Conservation (phyloP, 2,888 invertebrate species). For the Epinotia bilunana region DNA sequence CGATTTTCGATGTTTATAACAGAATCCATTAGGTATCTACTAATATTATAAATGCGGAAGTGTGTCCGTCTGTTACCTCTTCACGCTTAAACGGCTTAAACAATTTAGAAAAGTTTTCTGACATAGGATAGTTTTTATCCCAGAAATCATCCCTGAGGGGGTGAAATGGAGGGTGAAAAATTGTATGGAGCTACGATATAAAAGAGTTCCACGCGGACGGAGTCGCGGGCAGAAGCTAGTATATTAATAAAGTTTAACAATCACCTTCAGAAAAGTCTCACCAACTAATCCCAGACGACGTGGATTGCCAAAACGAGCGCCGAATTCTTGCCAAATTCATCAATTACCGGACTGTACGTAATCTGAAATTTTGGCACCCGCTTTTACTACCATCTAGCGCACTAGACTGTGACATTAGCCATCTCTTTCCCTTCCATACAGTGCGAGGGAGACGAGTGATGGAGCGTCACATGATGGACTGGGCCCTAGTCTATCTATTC, state of each 20-base stretch:
- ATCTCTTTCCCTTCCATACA: background rate
- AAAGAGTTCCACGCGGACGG: too few species aligned
- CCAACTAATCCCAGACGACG: slow-evolving; percentile 5
- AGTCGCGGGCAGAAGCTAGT: too few species aligned
- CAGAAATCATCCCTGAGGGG: too few species aligned
- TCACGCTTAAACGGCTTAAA: too few species aligned
- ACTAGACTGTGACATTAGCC: background rate
- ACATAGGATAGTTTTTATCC: too few species aligned
- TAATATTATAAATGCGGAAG: too few species aligned
- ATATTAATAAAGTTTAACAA: background rate
- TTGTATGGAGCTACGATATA: too few species aligned
- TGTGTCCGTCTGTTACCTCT: too few species aligned
- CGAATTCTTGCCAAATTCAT: slow-evolving; percentile 11
- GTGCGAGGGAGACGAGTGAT: background rate
- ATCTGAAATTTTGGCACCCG: slow-evolving; percentile 11
- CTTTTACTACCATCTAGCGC: background rate
- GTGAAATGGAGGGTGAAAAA: too few species aligned
- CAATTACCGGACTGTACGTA: background rate
- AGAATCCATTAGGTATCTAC: too few species aligned
- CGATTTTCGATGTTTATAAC: too few species aligned
- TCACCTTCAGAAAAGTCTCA: background rate
- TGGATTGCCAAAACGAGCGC: slow-evolving; percentile 14
- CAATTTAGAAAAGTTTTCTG: too few species aligned
- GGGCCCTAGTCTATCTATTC: background rate
- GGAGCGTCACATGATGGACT: background rate